These are phyloP conservation scores for Caranx melampygus DNA, from an alignment of 2,113 vertebrate genomes.

Conservation along the genomic window DNA sequence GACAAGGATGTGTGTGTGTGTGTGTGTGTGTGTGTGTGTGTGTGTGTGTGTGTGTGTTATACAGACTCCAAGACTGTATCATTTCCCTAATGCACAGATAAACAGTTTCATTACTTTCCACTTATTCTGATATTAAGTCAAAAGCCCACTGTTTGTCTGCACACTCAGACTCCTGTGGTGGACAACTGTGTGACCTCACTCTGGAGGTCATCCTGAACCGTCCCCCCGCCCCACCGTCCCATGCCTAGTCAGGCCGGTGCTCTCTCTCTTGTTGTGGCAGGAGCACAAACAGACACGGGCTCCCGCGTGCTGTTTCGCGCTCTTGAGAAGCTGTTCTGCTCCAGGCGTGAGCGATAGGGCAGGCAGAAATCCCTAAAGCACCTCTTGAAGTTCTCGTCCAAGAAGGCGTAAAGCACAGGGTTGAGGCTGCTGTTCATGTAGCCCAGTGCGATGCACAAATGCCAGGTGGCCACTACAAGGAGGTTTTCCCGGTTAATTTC, in stretches of 20 bases:
- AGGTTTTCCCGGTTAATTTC: slow-evolving; percentile 89
- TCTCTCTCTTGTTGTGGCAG: slow-evolving; percentile 71
- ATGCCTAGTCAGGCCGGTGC: slow-evolving; percentile 88
- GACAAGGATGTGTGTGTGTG: too few species aligned
- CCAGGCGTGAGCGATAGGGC: slow-evolving; percentile 81
- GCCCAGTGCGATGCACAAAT: slow-evolving; percentile 95
- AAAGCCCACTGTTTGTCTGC: background rate
- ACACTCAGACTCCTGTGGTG: slow-evolving; percentile 67
- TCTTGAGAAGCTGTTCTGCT: slow-evolving; percentile 88
- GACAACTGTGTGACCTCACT: slow-evolving; percentile 70
- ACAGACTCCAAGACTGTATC: background rate
- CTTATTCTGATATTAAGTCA: background rate
- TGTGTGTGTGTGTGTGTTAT: too few species aligned
- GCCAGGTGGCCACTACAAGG: slow-evolving; percentile 91
- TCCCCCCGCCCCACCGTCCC: slow-evolving; percentile 58
- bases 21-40: too few species aligned
- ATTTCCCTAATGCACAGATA: slow-evolving; percentile 1
- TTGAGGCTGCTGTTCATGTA: slow-evolving; percentile 99
- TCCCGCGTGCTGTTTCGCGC: slow-evolving; percentile 84
- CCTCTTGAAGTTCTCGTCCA: slow-evolving; percentile 98
- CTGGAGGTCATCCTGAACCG: slow-evolving; percentile 73
- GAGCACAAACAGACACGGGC: slow-evolving; percentile 85
- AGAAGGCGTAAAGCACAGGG: slow-evolving; percentile 94
- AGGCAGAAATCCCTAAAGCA: slow-evolving; percentile 96
- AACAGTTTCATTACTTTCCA: slow-evolving; percentile 13